A percentile compares a stretch with the other conserved stretches of the same genome.
These are phyloP conservation scores for Pelecanoides urinatrix DNA, from an alignment of 2,113 vertebrate species.

Conservation along the genomic window DNA sequence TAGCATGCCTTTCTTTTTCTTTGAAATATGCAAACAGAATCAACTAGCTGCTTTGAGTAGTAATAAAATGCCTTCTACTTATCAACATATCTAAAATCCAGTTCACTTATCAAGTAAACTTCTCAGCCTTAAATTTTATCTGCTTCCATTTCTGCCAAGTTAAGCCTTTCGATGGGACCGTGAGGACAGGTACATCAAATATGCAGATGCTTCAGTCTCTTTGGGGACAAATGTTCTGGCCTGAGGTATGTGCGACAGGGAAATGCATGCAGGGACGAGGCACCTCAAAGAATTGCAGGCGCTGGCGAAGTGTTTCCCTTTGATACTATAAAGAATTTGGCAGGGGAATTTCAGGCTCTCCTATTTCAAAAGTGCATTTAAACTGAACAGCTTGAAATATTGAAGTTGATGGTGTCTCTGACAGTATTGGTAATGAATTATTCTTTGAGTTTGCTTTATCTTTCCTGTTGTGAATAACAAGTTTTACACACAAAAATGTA, in stretches of 20 bases:
- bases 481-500: background rate
- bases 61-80: background rate
- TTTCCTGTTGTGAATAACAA: background rate
- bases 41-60: background rate
- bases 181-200: background rate
- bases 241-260: background rate
- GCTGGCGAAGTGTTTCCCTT: background rate
- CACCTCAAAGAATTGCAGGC: background rate
- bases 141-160: background rate
- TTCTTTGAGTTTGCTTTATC: background rate
- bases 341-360: conserved; percentile 8
- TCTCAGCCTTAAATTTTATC: background rate
- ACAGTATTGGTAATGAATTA: background rate
- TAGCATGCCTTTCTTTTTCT: background rate
- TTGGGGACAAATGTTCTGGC: background rate
- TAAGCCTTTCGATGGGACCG: background rate
- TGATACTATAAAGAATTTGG: conserved; percentile 5
- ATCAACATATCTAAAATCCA: background rate
- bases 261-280: background rate
- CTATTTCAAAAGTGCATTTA: conserved; percentile 4
- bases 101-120: background rate
- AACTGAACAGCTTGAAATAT: background rate
- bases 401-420: background rate
- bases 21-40: background rate
- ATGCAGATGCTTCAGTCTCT: background rate